Base-by-base conservation (phyloP, 2,888 invertebrate species). In the Lycocerus yunnanus region DNA sequence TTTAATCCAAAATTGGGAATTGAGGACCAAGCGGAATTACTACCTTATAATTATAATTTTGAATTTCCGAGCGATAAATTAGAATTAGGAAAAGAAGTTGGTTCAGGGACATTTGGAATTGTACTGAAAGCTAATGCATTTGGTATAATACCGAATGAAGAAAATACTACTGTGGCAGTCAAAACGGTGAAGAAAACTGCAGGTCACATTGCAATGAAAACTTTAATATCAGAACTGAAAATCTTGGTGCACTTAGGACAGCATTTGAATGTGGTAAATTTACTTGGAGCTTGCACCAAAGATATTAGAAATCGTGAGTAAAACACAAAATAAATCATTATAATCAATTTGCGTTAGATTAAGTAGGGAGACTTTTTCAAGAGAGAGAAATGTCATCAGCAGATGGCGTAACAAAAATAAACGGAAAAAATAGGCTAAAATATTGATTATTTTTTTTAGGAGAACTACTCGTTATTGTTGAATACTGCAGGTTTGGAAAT, bases 191-290 rank as follows among this genome's bases (percentile, higher is more conserved):
- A 96, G 86, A 93, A 93, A 80, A 93, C 94, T 65, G 94, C 96
- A 0, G 97, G 97, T 84, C 91, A 92, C 59, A 92, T 93, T 79
- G 94, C 95, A 82, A 93, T 97, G 77, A 93, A 93, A 84, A 97
- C 98, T 0, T 88, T 98, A 60, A 93, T 96, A 20, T 95, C 97
- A 0, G 98, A 98, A 86, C 88, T 98, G 15, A 98, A 98, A 88
- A 97, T 98, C 75, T 95, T 98, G 94, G 94, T 96, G 5, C 97
- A 98, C 87, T 89, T 98, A 79, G 98, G 98, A 0, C 94, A 95
- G 83, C 97, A 98, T 87, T 88, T 98, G 66, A 98, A 98, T 86
- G 97, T 98, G 59, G 96, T 98, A 1, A 98, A 98, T 88, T 89
- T 98, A 66, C 90, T 98, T 15, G 98, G 98, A 65, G 98, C 98